Base-by-base conservation (phyloP, 2,113 vertebrate genomes). In the Sinocyclocheilus anophthalmus region DNA sequence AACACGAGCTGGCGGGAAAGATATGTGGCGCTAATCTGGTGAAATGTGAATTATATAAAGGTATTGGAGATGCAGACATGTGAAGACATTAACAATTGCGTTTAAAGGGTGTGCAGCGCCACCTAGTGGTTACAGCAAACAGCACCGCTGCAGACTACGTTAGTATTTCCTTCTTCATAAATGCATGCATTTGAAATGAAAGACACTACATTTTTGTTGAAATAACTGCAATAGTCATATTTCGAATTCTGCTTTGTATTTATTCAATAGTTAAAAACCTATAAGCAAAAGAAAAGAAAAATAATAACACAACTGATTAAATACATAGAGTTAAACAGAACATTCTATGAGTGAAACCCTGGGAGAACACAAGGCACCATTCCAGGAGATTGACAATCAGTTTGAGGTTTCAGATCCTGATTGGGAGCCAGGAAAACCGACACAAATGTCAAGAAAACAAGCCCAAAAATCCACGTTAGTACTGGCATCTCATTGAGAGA, bases 291-390 rank as follows among this genome's bases (percentile, higher is more conserved):
- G 75, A 85, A 81, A 88, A 75, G 50, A 45, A 45, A 82, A 45
- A 24, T 59, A 61, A 80, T 91, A 70, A 87, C 83, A 37, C 81
- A 90, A 89, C 88, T 90, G 90, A 89, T 90, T 90, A 81, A 89
- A 91, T 86, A 91, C 80, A 88, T 79, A 87, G 59, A 57, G 89
- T 88, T 83, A 84, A 91, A 84, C 84, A 70, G 70, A 88, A 91
- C 91, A 92, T 90, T 93, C 88, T 91, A 87, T 50, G 59, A 81
- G 80, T 87, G 86, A 88, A 91, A 92, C 90, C 86, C 87, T 89
- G 92, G 91, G 90, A 90, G 87, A 93, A 50, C 48, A 92, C 90
- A 93, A 94, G 92, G 94, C 93, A 94, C 93, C 90, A 80, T 91
- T 90, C 90, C 90, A 92, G 87, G 92, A 91, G 82, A 79, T 77